phyloP scores from a whole-genome alignment of 2,113 vertebrate genomes.

The Pomatostomus ruficeps region DNA sequence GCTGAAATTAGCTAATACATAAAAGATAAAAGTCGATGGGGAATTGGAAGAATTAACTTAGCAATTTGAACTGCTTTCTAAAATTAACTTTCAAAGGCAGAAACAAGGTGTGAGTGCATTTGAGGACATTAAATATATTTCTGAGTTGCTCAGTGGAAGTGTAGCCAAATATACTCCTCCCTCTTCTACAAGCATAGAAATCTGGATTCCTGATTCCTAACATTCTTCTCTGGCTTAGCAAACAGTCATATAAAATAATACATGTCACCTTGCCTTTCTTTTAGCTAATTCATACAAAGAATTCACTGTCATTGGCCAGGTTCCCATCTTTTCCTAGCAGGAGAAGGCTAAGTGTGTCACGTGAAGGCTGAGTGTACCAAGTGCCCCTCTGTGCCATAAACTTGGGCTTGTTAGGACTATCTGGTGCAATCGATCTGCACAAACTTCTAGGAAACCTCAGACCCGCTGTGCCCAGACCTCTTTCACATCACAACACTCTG shows the following conservation, averaged over 20 bases:
- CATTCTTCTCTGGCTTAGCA: background rate
- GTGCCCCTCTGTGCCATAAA: background rate
- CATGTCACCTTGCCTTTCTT: background rate
- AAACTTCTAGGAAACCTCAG: background rate
- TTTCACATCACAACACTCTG: accelerated
- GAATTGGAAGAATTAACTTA: background rate
- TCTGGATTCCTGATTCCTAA: background rate
- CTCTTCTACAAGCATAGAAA: background rate
- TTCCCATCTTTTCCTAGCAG: background rate
- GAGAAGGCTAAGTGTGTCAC: background rate
- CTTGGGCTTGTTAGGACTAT: background rate
- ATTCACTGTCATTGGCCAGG: background rate
- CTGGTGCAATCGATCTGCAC: accelerated
- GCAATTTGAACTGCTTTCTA: background rate
- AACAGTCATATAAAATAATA: background rate
- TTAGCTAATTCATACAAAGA: background rate
- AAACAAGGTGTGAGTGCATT: background rate
- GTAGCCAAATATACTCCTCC: background rate
- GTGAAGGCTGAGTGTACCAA: background rate
- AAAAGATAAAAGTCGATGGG: background rate
- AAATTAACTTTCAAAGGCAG: background rate
- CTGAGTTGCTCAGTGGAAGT: background rate
- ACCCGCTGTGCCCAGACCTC: background rate
- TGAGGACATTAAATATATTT: background rate
- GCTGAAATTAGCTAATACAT: background rate